phyloP scores from a whole-genome alignment of 2,113 vertebrate species.

The Spheniscus mendiculus region DNA sequence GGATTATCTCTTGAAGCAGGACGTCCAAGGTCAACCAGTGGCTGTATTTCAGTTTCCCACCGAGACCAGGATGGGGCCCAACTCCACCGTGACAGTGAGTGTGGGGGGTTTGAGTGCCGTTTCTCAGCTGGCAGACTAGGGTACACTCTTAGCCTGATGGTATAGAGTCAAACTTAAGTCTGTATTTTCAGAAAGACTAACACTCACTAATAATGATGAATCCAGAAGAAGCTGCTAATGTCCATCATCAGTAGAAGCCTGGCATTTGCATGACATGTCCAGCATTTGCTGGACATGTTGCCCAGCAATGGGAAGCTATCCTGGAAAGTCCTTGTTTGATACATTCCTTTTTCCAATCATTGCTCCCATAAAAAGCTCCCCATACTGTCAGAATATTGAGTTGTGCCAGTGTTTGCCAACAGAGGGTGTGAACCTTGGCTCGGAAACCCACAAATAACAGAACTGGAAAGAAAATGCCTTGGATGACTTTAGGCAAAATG shows the following conservation, averaged over 20 bases:
- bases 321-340: neutral
- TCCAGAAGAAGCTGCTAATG: neutral
- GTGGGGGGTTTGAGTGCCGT: neutral
- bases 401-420: neutral
- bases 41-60: conserved; percentile 47
- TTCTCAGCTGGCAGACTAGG: neutral
- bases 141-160: neutral
- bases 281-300: neutral
- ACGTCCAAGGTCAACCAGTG: conserved; percentile 18
- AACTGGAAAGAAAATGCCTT: neutral
- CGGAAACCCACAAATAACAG: neutral
- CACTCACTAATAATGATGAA: neutral
- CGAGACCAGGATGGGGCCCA: conserved; percentile 13
- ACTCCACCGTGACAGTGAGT: conserved; percentile 52
- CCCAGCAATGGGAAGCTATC: neutral
- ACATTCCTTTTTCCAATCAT: neutral
- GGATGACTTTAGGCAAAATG: neutral
- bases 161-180: neutral
- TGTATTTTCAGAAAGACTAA: neutral
- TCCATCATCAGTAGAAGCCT: neutral
- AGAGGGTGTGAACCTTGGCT: neutral
- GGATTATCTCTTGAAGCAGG: conserved; percentile 61
- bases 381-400: neutral
- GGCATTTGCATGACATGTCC: neutral
- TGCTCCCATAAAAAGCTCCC: neutral